These are phyloP conservation scores for Drosophila rhopaloa DNA, from an alignment of 1,140 invertebrate genomes.

Conservation along the genomic window DNA sequence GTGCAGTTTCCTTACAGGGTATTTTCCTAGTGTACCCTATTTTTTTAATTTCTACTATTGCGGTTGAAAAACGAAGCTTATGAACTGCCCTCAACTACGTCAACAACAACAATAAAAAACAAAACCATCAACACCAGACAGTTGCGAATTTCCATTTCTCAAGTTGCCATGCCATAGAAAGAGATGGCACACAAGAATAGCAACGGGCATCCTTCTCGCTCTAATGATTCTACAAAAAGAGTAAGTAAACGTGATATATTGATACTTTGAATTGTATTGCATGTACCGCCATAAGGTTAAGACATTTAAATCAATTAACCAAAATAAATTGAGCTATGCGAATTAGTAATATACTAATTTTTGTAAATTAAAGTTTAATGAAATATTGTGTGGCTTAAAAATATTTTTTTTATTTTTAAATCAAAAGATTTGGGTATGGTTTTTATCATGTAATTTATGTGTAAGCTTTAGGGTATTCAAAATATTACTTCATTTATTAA, in stretches of 20 bases:
- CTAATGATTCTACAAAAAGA: conserved; percentile 30
- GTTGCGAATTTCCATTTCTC: conserved; percentile 42
- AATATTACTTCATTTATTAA: too few species aligned
- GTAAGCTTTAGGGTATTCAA: too few species aligned
- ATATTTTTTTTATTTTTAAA: too few species aligned
- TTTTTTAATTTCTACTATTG: conserved; percentile 33
- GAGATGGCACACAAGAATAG: conserved; percentile 22
- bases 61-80: conserved; percentile 60
- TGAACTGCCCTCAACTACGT: conserved; percentile 13
- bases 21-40: not conserved
- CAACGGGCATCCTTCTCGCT: conserved; percentile 13
- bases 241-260: conserved; percentile 7
- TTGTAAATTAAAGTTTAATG: too few species aligned
- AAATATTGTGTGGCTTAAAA: too few species aligned
- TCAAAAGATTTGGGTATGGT: too few species aligned
- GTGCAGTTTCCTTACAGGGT: conserved; percentile 1
- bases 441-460: too few species aligned
- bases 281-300: conserved; percentile 2
- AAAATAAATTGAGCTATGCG: not conserved
- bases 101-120: not conserved
- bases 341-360: not conserved
- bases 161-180: conserved; percentile 24
- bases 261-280: conserved; percentile 5
- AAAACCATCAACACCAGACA: conserved; percentile 19
- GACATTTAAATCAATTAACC: conserved; percentile 2